phyloP scores from a whole-genome alignment of 2,888 invertebrate genomes.

The Cephalotes varians region DNA sequence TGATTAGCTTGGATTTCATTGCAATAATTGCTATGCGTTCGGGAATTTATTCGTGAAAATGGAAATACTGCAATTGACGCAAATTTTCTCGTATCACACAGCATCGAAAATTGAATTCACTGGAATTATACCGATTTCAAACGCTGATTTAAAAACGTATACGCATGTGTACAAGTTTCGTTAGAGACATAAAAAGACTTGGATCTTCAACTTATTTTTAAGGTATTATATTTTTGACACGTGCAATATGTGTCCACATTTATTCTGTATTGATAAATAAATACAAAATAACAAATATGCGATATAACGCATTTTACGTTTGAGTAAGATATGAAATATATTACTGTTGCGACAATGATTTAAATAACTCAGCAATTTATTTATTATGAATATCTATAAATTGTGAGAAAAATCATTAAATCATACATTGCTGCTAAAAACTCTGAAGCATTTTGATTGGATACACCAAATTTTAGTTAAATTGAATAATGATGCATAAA shows the following conservation, averaged over 20 bases:
- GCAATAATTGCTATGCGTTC: not conserved
- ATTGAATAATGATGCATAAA: not conserved
- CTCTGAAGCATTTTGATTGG: not conserved
- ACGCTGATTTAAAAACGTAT: conserved; percentile 6
- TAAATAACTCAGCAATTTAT: conserved; percentile 11
- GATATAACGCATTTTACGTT: conserved; percentile 19
- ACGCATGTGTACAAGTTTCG: conserved; percentile 9
- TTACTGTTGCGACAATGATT: conserved; percentile 34
- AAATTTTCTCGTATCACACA: not conserved
- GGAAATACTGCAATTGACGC: not conserved
- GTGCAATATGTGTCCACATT: conserved; percentile 48
- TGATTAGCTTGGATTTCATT: not conserved
- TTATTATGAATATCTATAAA: not conserved
- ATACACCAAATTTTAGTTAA: not conserved
- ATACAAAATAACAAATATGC: conserved; percentile 24
- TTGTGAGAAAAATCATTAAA: not conserved
- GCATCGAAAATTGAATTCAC: conserved; percentile 18
- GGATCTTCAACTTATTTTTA: conserved; percentile 41
- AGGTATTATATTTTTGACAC: conserved; percentile 40
- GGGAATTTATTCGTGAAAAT: not conserved
- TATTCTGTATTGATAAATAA: conserved; percentile 47
- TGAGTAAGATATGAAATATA: conserved; percentile 29
- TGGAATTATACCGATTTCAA: conserved; percentile 15
- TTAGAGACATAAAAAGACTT: conserved; percentile 29
- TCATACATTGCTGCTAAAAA: not conserved